phyloP scores from a whole-genome alignment of 2,113 vertebrate species.

The Morone chrysops region DNA sequence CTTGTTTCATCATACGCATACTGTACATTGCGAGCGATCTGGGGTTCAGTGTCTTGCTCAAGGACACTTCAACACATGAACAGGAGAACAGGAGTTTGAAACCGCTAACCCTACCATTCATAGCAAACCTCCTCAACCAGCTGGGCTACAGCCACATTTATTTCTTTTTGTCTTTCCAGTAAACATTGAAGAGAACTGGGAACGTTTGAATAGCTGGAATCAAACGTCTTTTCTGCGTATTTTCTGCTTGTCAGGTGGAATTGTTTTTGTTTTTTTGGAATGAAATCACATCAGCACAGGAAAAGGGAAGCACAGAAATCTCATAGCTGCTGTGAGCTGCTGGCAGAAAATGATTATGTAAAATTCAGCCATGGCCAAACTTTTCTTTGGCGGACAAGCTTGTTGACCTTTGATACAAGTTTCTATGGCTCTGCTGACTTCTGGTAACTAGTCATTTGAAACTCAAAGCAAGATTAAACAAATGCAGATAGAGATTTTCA shows the following conservation, averaged over 20 bases:
- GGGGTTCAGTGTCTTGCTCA: constrained; percentile 13
- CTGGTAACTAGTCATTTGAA: background rate
- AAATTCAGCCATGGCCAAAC: background rate
- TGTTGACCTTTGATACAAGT: constrained; percentile 9
- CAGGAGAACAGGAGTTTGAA: background rate
- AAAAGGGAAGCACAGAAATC: constrained; percentile 8
- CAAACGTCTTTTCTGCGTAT: background rate
- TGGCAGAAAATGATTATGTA: background rate
- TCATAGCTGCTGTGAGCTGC: constrained; percentile 5
- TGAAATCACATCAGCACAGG: constrained; percentile 18
- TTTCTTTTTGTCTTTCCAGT: background rate
- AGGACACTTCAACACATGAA: constrained; percentile 1
- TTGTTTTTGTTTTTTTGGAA: background rate
- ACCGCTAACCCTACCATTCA: background rate
- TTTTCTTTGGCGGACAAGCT: background rate
- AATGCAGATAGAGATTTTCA: background rate
- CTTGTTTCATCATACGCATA: constrained; percentile 18
- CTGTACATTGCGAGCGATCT: constrained; percentile 10
- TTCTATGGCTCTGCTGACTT: constrained; percentile 2
- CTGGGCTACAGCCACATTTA: background rate
- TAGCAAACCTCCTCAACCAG: background rate
- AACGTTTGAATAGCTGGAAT: background rate
- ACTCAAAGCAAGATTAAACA: background rate
- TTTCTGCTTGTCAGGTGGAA: constrained; percentile 7
- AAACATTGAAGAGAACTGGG: background rate